phyloP scores from a whole-genome alignment of 2,113 vertebrate genomes.

The Sinosuthora webbiana region DNA sequence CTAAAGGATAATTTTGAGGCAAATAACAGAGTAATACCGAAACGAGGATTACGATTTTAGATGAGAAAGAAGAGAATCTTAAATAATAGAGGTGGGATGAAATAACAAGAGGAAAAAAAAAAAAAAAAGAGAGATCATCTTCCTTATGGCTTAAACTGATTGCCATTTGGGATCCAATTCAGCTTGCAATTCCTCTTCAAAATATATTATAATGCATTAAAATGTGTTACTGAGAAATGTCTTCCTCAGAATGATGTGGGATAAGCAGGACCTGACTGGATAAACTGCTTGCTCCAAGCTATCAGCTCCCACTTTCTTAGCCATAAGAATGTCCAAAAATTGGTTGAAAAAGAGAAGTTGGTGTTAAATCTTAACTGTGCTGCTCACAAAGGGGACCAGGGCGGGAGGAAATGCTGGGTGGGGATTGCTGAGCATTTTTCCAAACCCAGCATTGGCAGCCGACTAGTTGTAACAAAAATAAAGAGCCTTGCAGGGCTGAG shows the following conservation, averaged over 20 bases:
- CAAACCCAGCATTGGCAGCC: neutral
- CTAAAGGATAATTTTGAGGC: constrained; percentile 32
- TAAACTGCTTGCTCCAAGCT: neutral
- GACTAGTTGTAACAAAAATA: neutral
- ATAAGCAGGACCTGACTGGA: neutral
- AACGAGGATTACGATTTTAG: constrained; percentile 36
- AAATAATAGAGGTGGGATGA: neutral
- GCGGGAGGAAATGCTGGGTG: neutral
- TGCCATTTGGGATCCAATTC: constrained; percentile 14
- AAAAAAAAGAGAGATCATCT: neutral
- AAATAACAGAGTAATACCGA: constrained; percentile 36
- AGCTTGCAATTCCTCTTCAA: neutral
- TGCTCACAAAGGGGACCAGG: neutral
- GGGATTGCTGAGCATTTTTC: neutral
- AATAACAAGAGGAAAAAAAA: neutral
- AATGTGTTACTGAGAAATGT: neutral
- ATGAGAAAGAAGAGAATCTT: constrained; percentile 3
- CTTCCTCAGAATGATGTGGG: neutral
- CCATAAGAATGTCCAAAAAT: neutral
- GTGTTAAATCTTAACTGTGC: neutral
- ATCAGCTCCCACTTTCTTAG: neutral
- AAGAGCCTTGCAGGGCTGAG: neutral
- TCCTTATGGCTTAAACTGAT: neutral
- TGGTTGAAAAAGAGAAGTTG: neutral
- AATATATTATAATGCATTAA: neutral